A percentile compares a stretch with the other conserved stretches of the same genome.
Evolutionary conservation across 2,888 invertebrate genomes (phyloP).

Genomic region (Mantis religiosa): DNA sequence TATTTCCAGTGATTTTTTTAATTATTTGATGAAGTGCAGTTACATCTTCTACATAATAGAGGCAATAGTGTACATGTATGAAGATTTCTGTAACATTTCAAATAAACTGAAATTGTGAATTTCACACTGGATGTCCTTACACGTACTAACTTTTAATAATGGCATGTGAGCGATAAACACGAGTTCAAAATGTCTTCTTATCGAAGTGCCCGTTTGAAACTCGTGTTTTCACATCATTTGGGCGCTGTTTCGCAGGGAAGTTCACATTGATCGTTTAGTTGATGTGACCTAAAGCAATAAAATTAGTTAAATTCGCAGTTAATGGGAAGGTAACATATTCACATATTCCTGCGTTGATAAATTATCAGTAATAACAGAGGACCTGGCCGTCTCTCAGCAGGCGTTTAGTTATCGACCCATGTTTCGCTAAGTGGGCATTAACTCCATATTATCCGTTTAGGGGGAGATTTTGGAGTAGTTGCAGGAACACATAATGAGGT

Average conservation of each 20-base stretch:
- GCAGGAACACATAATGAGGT: not conserved
- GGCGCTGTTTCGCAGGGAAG: not conserved
- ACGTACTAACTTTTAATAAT: no score
- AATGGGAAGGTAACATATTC: not conserved
- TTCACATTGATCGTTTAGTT: not conserved
- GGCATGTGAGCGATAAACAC: no score
- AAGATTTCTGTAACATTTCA: no score
- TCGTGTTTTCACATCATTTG: no score
- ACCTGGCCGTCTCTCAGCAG: not conserved
- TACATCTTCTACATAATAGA: no score
- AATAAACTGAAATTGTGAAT: no score
- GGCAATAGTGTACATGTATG: no score
- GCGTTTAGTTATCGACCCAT: not conserved
- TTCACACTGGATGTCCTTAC: no score
- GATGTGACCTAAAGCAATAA: not conserved
- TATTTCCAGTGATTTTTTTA: no score
- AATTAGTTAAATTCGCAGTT: not conserved
- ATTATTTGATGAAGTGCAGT: no score
- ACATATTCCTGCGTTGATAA: not conserved
- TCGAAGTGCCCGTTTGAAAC: no score
- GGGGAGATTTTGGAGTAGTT: not conserved
- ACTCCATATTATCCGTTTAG: not conserved
- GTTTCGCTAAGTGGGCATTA: not conserved
- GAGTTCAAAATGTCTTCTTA: no score
- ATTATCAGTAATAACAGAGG: not conserved